Base-by-base conservation (phyloP, 1,140 invertebrate species). In the Rhynchophorus ferrugineus region DNA sequence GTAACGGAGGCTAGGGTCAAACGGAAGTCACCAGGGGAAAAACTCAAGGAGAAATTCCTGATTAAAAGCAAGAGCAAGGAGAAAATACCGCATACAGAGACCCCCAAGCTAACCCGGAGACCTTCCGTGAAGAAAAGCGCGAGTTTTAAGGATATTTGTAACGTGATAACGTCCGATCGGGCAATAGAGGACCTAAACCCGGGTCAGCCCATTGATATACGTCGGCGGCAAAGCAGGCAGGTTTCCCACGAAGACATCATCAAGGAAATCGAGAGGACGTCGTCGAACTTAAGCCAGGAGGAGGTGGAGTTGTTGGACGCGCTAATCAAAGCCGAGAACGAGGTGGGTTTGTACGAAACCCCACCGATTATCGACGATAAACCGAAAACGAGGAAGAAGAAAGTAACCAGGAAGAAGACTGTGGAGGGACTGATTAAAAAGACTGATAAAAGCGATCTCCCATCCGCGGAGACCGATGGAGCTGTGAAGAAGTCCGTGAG, bases 31-130 rank as follows among this genome's bases (percentile, higher is more conserved):
- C 75, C 84, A 0, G 85, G 84, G 1, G 82, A 85, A 49, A 66
- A 83, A 46, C 63, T 87, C n/a, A 75, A 83, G 6, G 84, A 88
- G 61, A 85, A 86, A 65, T 87, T 87, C 67, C 69, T 81, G 9
- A 83, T 88, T 21, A 80, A 78, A 50, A 81, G 85, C 33, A 80
- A 77, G 43, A 67, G 41, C 66, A 74, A 47, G 56, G 60, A 20
- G 59, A 69, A 48, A 56, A 44, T 17, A 56, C 51, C 41, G 8
- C 34, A 53, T 35, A 46, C 46, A 19, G 18, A 49, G 13, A n/a
- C 52, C 9, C 42, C 52, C 8, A 62, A 64, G 58, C 21, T 56
- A 33, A 48, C 29, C 33, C 54, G 63, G 0, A 62, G 65, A 0
- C 43, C 64, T 21, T 68, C 69, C 7, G 49, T 70, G 9, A 67